phyloP scores from a whole-genome alignment of 2,797 vertebrate genomes.

The Hydrolagus colliei region DNA sequence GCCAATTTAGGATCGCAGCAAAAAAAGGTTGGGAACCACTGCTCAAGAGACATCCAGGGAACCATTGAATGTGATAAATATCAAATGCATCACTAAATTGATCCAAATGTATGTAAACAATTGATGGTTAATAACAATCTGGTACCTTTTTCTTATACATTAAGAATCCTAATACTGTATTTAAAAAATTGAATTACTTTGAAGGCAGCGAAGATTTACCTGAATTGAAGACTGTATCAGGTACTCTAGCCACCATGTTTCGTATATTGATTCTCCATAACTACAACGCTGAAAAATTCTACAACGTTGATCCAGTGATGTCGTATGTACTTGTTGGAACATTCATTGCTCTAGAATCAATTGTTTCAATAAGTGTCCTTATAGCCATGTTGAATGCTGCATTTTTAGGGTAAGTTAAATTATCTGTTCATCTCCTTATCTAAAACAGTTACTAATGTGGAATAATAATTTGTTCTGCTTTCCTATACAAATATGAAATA shows the following conservation, averaged over 20 bases:
- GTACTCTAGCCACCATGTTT: conserved; percentile 3
- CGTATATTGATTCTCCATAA: conserved; percentile 57
- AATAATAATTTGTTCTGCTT: no score
- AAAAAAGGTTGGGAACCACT: no score
- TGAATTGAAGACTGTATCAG: neutral
- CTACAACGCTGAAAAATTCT: conserved; percentile 55
- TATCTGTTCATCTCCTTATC: neutral
- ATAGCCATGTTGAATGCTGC: conserved; percentile 56
- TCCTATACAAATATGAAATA: no score
- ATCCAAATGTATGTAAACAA: no score
- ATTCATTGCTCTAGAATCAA: conserved; percentile 54
- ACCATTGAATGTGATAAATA: no score
- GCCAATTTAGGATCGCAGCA: no score
- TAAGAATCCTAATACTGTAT: neutral
- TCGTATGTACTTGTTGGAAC: conserved; percentile 56
- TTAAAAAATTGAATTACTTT: neutral
- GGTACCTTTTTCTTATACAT: no score
- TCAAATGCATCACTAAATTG: no score
- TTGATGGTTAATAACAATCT: no score
- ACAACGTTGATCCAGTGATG: conserved; percentile 48
- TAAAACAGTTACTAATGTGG: no score
- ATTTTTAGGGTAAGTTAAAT: conserved; percentile 51
- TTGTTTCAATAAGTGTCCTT: conserved; percentile 57
- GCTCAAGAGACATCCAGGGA: no score
- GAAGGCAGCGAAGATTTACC: neutral